Base-by-base conservation (phyloP, 2,797 vertebrate genomes). In the Babyrousa celebensis region DNA sequence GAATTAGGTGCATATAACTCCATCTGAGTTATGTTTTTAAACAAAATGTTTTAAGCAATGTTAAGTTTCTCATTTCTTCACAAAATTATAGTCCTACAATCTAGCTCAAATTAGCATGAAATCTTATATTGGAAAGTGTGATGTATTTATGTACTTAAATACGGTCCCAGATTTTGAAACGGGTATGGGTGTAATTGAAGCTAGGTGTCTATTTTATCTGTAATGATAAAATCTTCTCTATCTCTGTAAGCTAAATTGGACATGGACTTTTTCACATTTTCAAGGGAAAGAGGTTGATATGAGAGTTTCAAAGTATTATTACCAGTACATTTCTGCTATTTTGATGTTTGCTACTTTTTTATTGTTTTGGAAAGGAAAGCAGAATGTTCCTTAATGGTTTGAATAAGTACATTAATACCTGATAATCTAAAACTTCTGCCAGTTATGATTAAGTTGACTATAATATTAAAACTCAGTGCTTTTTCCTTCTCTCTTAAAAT, bases 401-500 rank as follows among this genome's bases (percentile, higher is more conserved):
- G 23, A 14, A 79, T 70, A 65, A 43, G 85, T 74, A 63, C 21
- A 4, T 43, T 58, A 36, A 29, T 40, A 89, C 54, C 16, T 40
- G 43, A 5, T 60, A 71, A 48, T 23, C 70, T 89, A n/a, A 91
- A 63, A 25, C 68, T 29, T 56, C 20, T 79, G 4, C 12, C 23
- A 68, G 21, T 74, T 88, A n/a, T 25, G 9, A 20, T 63, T 54
- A 54, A 68, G 40, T 21, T 67, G 79, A 60, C 54, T 9, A n/a
- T n/a, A n/a, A n/a, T n/a, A 3, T 63, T 71, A 9, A 92, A 83
- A 6, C 62, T 60, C 71, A 32, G 14, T 27, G 1, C 48, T 60
- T 23, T 95, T 89, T 27, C 89, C 14, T 85, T 75, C 94, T 83
- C 43, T 80, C 0, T 91, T 54, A 60, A 83, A 67, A 17, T 29